phyloP scores from a whole-genome alignment of 2,113 vertebrate species.

The Phaethornis superciliosus region DNA sequence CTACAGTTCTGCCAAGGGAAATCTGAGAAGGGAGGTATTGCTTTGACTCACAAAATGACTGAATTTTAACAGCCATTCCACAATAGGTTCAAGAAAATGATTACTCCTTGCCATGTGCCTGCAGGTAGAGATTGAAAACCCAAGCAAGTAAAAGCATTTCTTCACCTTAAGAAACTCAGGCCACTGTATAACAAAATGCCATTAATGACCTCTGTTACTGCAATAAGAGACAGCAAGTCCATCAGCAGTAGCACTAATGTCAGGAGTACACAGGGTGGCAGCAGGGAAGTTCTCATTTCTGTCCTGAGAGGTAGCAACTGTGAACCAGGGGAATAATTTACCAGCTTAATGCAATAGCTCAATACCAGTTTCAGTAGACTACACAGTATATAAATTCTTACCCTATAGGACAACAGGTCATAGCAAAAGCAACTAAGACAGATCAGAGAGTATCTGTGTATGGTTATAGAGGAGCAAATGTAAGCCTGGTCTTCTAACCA shows the following conservation, averaged over 20 bases:
- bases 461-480: fast-evolving
- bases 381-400: not conserved
- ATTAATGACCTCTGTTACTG: constrained; percentile 19
- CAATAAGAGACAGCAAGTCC: constrained; percentile 19
- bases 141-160: not conserved
- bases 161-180: not conserved
- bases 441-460: not conserved
- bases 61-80: not conserved
- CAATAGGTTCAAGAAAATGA: not conserved
- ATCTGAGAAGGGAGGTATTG: not conserved
- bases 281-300: not conserved
- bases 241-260: not conserved
- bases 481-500: not conserved
- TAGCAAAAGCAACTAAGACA: not conserved
- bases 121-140: not conserved
- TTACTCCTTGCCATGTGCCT: not conserved
- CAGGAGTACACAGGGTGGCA: not conserved
- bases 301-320: not conserved
- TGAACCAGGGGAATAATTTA: not conserved
- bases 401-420: not conserved
- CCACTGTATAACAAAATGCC: not conserved
- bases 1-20: not conserved
- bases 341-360: not conserved
- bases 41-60: not conserved
- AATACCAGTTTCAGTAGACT: not conserved